Conservation (phyloP, 2,888 invertebrate genomes). For the Nomada ferruginata region DNA sequence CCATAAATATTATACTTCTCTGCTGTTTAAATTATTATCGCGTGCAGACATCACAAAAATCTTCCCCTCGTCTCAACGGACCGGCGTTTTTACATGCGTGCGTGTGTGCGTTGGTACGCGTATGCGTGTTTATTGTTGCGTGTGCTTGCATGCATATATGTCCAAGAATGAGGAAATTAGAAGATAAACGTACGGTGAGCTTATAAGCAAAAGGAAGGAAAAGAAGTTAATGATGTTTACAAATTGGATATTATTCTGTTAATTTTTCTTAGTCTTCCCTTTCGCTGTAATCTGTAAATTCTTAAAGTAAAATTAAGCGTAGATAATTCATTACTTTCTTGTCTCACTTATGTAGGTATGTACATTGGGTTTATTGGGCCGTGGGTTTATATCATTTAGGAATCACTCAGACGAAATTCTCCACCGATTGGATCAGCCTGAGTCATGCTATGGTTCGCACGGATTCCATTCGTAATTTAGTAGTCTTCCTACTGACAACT, state of each 20-base stretch:
- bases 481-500: slow-evolving; percentile 35
- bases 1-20: slow-evolving; percentile 32
- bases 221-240: slow-evolving; percentile 33
- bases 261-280: slow-evolving; percentile 56
- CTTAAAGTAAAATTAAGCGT: neutral
- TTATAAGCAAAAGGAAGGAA: slow-evolving; percentile 42
- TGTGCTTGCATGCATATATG: slow-evolving; percentile 55
- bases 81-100: slow-evolving; percentile 54
- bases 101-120: slow-evolving; percentile 38
- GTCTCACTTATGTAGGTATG: slow-evolving; percentile 3
- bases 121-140: slow-evolving; percentile 47
- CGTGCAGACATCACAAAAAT: slow-evolving; percentile 55
- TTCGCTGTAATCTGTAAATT: slow-evolving; percentile 1
- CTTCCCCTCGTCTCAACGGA: slow-evolving; percentile 24
- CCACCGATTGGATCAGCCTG: neutral
- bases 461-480: neutral
- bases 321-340: neutral
- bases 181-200: slow-evolving; percentile 52
- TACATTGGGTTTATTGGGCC: neutral
- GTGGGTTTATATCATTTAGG: neutral
- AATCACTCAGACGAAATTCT: slow-evolving; percentile 7
- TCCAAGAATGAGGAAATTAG: slow-evolving; percentile 35
- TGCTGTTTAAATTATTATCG: slow-evolving; percentile 43
- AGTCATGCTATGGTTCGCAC: slow-evolving; percentile 17
- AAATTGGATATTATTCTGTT: slow-evolving; percentile 51